These are phyloP conservation scores for Bovichtus variegatus DNA, from an alignment of 2,797 vertebrate genomes.

Conservation along the genomic window DNA sequence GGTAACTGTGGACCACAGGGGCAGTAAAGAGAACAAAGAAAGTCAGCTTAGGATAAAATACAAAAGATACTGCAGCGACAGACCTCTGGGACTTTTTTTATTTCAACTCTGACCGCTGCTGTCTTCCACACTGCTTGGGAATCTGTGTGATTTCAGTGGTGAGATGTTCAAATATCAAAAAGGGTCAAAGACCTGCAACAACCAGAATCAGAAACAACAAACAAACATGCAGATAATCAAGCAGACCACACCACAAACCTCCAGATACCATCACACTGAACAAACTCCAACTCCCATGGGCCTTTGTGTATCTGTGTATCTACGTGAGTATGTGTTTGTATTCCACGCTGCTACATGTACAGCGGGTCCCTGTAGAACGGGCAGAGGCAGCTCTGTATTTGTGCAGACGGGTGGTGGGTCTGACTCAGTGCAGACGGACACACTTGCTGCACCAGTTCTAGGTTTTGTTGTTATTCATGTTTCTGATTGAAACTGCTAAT, in stretches of 20 bases:
- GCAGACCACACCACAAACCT: neutral
- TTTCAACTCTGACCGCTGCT: slow-evolving; percentile 28
- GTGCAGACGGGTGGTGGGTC: slow-evolving; percentile 10
- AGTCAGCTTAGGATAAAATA: slow-evolving; percentile 22
- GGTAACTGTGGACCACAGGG: slow-evolving; percentile 46
- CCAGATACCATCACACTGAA: slow-evolving; percentile 24
- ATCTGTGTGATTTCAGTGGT: no score
- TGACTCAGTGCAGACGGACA: no score
- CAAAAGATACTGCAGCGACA: slow-evolving; percentile 21
- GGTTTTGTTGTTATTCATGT: no score
- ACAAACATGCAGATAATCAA: slow-evolving; percentile 25
- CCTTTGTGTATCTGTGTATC: neutral
- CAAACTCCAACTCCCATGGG: slow-evolving; percentile 17
- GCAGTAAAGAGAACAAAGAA: slow-evolving; percentile 12
- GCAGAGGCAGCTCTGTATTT: slow-evolving; percentile 23
- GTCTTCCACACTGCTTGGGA: neutral
- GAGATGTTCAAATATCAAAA: neutral
- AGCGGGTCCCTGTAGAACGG: slow-evolving; percentile 34
- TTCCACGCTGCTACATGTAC: slow-evolving; percentile 29
- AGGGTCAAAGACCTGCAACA: slow-evolving; percentile 12
- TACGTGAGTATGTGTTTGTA: slow-evolving; percentile 9
- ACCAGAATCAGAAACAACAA: slow-evolving; percentile 13
- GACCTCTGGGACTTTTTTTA: slow-evolving; percentile 29
- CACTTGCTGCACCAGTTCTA: no score
- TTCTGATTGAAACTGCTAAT: slow-evolving; percentile 14